phyloP scores from a whole-genome alignment of 2,797 vertebrate genomes.

The Naso thynnoides region DNA sequence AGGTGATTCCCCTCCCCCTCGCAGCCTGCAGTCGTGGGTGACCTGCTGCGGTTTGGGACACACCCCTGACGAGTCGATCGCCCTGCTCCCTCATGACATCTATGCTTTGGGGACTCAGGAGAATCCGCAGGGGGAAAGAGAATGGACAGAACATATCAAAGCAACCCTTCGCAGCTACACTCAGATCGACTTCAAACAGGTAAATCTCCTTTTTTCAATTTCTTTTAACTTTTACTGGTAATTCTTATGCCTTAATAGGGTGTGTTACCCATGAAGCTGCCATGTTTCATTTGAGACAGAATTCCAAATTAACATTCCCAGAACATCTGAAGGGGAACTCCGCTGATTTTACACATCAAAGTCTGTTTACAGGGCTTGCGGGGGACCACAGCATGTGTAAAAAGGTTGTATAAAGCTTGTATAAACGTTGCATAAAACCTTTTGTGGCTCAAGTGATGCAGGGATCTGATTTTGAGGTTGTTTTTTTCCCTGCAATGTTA shows the following conservation, averaged over 20 bases:
- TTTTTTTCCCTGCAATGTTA: not conserved
- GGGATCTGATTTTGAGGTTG: not conserved
- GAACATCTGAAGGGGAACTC: not conserved
- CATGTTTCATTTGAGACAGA: not conserved
- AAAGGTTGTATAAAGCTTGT: not conserved
- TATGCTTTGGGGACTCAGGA: conserved; percentile 90
- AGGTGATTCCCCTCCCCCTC: conserved; percentile 86
- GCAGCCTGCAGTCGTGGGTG: conserved; percentile 85
- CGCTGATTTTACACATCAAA: not conserved
- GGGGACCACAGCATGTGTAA: not conserved
- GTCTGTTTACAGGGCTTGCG: not conserved
- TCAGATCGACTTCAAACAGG: conserved; percentile 87
- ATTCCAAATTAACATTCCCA: not conserved
- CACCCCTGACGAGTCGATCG: conserved; percentile 81
- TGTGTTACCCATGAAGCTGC: not conserved
- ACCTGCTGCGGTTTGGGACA: conserved; percentile 85
- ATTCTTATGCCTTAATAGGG: not conserved
- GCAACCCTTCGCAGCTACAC: conserved; percentile 81
- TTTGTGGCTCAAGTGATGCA: not conserved
- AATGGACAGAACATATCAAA: conserved; percentile 88
- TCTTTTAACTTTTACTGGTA: not conserved
- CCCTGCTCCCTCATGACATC: conserved; percentile 84
- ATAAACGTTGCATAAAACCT: not conserved
- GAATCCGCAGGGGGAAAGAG: conserved; percentile 87
- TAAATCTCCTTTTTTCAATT: conserved; percentile 30